A percentile compares a stretch with the other conserved stretches of the same genome.
These are phyloP conservation scores for Lepus oiostolus DNA, from an alignment of 2,797 vertebrate species.

Conservation along the genomic window DNA sequence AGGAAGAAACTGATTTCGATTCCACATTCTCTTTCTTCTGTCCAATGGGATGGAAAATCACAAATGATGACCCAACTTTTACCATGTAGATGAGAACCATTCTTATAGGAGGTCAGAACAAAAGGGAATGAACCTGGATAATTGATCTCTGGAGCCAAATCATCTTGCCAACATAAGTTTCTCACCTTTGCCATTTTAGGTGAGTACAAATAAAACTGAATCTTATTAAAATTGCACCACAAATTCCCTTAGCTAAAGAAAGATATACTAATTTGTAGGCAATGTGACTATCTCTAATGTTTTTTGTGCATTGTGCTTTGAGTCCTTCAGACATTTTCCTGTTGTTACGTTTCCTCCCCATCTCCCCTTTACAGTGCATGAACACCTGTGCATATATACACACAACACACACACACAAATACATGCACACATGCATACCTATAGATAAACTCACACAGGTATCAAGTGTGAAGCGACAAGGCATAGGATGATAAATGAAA, in stretches of 20 bases:
- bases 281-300: background rate
- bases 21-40: background rate
- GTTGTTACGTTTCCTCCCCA: background rate
- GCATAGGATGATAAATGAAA: background rate
- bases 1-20: background rate
- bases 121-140: background rate
- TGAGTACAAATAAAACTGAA: background rate
- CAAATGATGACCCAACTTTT: background rate
- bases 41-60: background rate
- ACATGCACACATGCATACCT: background rate
- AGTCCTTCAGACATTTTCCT: background rate
- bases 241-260: background rate
- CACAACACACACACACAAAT: background rate
- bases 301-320: background rate
- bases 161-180: background rate
- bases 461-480: background rate
- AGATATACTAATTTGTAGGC: background rate
- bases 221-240: background rate
- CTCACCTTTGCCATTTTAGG: background rate
- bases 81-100: background rate
- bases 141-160: background rate
- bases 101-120: background rate
- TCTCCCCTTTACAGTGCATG: accelerated
- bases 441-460: background rate
- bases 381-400: accelerated